Base-by-base conservation (phyloP, 2,113 vertebrate species). In the Mirza zaza region DNA sequence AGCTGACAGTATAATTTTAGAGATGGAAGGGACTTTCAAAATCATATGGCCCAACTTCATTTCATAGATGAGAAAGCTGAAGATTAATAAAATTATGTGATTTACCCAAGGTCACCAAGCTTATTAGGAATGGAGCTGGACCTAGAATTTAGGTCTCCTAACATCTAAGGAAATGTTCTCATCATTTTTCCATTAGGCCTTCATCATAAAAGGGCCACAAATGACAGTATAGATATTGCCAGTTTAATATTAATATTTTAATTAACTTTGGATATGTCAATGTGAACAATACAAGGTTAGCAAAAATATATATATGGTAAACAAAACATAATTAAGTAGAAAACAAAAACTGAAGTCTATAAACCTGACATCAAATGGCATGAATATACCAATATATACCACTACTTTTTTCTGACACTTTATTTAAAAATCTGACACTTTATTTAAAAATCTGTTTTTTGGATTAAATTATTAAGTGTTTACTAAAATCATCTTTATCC, bases 1-100 rank as follows among this genome's bases (percentile, higher is more conserved):
- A 91, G 91, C 88, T 17, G 93, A 95, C 88, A 96, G 85, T 73
- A 29, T 63, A 92, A 87, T 90, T 88, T 86, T 71, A 86, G 87
- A 96, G 59, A 89, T 85, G 48, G 55, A 95, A 93, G 79, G 65
- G 50, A 90, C 91, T 96, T 91, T 95, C 57, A 76, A 91, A 90
- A 95, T 96, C 75, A 70, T 94, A 92, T 92, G 93, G 50, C 23
- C 75, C 81, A 83, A 92, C 55, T 92, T 97, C 87, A 97, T 97
- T 97, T 94, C 82, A 92, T 67, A 97, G 97, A 90, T 95, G 91
- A 96, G 80, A 94, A 97, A 92, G 83, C 71, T 94, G 70, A 68
- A 96, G 63, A 95, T 97, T 95, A 96, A 90, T 84, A 84, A 67
- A 95, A 92, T 92, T 90, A 92, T 70, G 57, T 67, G 71, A 87